Evolutionary conservation across 2,888 invertebrate genomes (phyloP), one percentile per base, ranked within the genome.

Genomic region (Microctonus brassicae): DNA sequence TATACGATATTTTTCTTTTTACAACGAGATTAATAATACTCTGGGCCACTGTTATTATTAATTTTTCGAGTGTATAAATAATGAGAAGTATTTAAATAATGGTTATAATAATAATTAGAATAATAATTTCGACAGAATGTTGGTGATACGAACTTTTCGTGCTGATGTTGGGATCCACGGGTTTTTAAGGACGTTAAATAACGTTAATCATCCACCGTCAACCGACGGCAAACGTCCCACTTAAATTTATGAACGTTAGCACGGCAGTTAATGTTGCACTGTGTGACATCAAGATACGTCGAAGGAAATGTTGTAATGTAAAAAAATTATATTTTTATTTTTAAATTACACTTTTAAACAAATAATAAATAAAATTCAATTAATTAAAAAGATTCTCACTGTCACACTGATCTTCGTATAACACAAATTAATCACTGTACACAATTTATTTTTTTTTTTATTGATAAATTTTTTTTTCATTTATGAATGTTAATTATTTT

Each of bases 161-260:
- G 17, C 11, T 29, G n/a, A 11, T 58, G 58, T 17, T 33, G 33
- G 17, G 33, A 58, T 34, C 34, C 20, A 6, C 17, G 17, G 6
- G 33, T 34, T 55, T 55, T 26, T n/a, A 55, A 55, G 55, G 26
- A 26, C 34, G 36, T 24, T 9, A 24, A 39, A 22, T 9, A 60
- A 62, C 39, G 62, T 62, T 62, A 20, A 39, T 42, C 42, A 22
- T 17, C 24, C 26, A 22, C 42, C 39, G 24, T 34, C 62, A 39
- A 62, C 62, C 39, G n/a, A 34, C 39, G 42, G 24, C 26, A 39
- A 62, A 62, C n/a, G 39, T 62, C 62, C 22, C 62, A 13, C 26
- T n/a, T 13, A 62, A 36, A 62, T 39, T 62, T 36, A 42, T 62
- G 39, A 42, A n/a, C 22, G 24, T 55, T 26, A 24, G 24, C 55